These are phyloP conservation scores for Stenurella melanura DNA, from an alignment of 2,888 invertebrate species.

Conservation along the genomic window DNA sequence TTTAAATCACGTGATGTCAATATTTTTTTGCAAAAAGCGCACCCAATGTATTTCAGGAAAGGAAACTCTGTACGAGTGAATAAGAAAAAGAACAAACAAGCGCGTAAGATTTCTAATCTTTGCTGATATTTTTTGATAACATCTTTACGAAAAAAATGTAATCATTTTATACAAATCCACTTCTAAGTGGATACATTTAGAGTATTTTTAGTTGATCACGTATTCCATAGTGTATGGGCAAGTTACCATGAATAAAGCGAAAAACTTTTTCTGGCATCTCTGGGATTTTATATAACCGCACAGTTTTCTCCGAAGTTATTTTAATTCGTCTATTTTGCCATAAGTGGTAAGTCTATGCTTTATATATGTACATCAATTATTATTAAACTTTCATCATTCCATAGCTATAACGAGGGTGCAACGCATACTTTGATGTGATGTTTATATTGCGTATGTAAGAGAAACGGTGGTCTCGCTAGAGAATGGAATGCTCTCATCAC, in stretches of 20 bases:
- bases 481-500: neutral
- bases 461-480: neutral
- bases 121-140: neutral
- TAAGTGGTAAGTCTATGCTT: neutral
- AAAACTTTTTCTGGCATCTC: neutral
- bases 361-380: neutral
- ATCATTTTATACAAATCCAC: neutral
- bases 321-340: neutral
- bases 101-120: neutral
- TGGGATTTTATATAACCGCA: neutral
- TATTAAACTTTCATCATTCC: neutral
- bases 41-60: neutral
- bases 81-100: neutral
- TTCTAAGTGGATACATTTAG: neutral
- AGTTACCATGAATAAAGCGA: neutral
- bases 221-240: neutral
- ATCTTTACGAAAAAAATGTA: neutral
- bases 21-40: too few species aligned
- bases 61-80: neutral
- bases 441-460: too few species aligned
- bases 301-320: neutral
- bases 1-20: too few species aligned
- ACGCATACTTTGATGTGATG: too few species aligned
- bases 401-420: neutral
- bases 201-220: neutral